These are phyloP conservation scores for Malthinus flaveolus DNA, from an alignment of 2,888 invertebrate genomes.

Conservation along the genomic window DNA sequence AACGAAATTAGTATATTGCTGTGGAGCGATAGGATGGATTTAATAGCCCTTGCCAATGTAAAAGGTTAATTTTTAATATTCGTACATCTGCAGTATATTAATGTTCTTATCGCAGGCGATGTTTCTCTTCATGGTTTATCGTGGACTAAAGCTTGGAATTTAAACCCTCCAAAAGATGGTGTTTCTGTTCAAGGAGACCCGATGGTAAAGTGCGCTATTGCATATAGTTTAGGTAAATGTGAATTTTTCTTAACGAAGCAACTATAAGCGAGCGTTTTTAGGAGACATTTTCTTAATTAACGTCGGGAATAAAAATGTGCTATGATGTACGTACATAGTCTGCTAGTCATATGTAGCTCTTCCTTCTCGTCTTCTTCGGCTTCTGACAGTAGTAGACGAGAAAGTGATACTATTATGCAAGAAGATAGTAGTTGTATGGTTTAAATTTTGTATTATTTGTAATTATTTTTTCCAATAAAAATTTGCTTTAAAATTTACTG, in stretches of 20 bases:
- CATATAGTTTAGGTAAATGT: conserved; percentile 67
- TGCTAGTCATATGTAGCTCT: too few species aligned
- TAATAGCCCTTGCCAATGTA: conserved; percentile 83
- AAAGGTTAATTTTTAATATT: conserved; percentile 63
- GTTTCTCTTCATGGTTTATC: conserved; percentile 85
- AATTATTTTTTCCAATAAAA: neutral
- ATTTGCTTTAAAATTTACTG: too few species aligned
- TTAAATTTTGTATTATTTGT: conserved; percentile 11
- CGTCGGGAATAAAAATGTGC: conserved; percentile 78
- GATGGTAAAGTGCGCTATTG: conserved; percentile 87
- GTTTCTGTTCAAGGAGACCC: conserved; percentile 81
- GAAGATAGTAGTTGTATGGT: conserved; percentile 26
- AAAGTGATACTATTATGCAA: conserved; percentile 37
- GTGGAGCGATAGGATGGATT: conserved; percentile 94
- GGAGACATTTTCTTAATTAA: conserved; percentile 64
- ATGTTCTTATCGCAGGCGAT: conserved; percentile 66
- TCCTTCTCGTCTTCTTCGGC: too few species aligned
- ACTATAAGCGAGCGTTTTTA: neutral
- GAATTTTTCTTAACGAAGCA: conserved; percentile 39
- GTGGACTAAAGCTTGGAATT: conserved; percentile 91
- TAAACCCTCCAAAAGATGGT: conserved; percentile 77
- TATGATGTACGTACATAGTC: too few species aligned
- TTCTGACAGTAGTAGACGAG: conserved; percentile 42
- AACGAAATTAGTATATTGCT: conserved; percentile 83
- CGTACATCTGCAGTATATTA: neutral